Percentiles rank a stretch among this genome's conserved stretches.
Conservation (phyloP, 2,113 vertebrate genomes). For the Plectropomus leopardus region DNA sequence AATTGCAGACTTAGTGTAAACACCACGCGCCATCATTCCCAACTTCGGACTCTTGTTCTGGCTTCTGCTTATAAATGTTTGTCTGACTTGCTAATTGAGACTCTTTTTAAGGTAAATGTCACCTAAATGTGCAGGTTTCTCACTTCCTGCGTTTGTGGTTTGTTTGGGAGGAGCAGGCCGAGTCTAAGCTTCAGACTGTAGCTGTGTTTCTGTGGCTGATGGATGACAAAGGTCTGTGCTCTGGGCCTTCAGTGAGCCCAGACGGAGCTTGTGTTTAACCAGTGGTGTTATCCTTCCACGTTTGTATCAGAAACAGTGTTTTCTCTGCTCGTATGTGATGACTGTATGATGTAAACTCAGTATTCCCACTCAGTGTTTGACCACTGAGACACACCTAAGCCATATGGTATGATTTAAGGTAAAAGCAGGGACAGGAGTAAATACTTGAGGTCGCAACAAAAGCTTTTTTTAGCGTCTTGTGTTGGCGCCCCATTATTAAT, state of each 20-base stretch:
- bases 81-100: conserved; percentile 5
- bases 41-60: neutral
- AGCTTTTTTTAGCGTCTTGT: conserved; percentile 11
- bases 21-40: neutral
- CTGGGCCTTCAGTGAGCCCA: conserved; percentile 26
- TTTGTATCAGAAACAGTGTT: conserved; percentile 50
- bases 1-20: neutral
- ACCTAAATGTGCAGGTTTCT: neutral
- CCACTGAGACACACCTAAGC: conserved; percentile 72
- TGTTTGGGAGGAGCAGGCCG: conserved; percentile 14
- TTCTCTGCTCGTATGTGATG: conserved; percentile 29
- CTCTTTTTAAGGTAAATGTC: conserved; percentile 3
- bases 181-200: conserved; percentile 13
- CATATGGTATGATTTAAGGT: conserved; percentile 71
- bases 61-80: conserved; percentile 5
- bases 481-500: conserved; percentile 34
- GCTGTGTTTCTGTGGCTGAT: conserved; percentile 24
- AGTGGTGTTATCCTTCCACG: conserved; percentile 38
- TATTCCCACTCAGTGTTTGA: conserved; percentile 67
- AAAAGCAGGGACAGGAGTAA: conserved; percentile 53
- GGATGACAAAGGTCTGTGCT: conserved; percentile 21
- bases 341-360: conserved; percentile 59
- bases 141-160: conserved; percentile 35
- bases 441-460: conserved; percentile 36
- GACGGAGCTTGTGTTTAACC: conserved; percentile 15